phyloP scores from a whole-genome alignment of 2,888 invertebrate species.

The Geotrupes spiniger region DNA sequence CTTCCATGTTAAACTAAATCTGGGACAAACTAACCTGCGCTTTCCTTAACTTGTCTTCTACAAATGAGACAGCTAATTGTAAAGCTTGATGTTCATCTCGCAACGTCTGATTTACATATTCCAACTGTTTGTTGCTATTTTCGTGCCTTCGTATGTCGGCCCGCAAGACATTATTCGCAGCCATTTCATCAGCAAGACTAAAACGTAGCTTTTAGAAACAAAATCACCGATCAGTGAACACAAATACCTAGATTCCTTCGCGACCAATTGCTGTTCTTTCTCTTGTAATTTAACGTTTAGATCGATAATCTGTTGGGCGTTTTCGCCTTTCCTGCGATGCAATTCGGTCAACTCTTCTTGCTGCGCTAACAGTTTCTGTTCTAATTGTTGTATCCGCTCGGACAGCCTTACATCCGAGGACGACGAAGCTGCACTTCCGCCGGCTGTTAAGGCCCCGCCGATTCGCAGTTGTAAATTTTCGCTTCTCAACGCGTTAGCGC shows the following conservation, averaged over 20 bases:
- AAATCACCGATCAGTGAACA: no score
- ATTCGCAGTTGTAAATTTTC: slow-evolving; percentile 85
- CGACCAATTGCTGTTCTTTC: slow-evolving; percentile 71
- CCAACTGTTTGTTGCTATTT: slow-evolving; percentile 70
- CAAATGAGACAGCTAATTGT: slow-evolving; percentile 83
- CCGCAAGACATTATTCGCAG: slow-evolving; percentile 63
- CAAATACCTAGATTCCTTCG: slow-evolving; percentile 69
- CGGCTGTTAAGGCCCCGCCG: slow-evolving; percentile 56
- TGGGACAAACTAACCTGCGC: no score
- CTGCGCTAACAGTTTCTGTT: slow-evolving; percentile 80
- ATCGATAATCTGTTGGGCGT: slow-evolving; percentile 90
- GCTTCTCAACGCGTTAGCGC: slow-evolving; percentile 71
- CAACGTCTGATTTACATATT: slow-evolving; percentile 82
- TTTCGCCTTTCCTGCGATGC: slow-evolving; percentile 86
- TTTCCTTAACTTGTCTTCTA: slow-evolving; percentile 86
- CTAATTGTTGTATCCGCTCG: slow-evolving; percentile 66
- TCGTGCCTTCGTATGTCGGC: slow-evolving; percentile 73
- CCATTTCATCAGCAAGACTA: slow-evolving; percentile 68
- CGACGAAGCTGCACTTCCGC: slow-evolving; percentile 33
- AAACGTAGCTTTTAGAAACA: no score
- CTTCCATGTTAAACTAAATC: no score
- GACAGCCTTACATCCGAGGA: slow-evolving; percentile 47
- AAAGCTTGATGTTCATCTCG: slow-evolving; percentile 94
- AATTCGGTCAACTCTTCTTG: slow-evolving; percentile 92
- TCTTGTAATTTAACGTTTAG: slow-evolving; percentile 83